These are phyloP conservation scores for Trididemnum miniatum DNA, from an alignment of 23 tunicate genomes.

Conservation along the genomic window DNA sequence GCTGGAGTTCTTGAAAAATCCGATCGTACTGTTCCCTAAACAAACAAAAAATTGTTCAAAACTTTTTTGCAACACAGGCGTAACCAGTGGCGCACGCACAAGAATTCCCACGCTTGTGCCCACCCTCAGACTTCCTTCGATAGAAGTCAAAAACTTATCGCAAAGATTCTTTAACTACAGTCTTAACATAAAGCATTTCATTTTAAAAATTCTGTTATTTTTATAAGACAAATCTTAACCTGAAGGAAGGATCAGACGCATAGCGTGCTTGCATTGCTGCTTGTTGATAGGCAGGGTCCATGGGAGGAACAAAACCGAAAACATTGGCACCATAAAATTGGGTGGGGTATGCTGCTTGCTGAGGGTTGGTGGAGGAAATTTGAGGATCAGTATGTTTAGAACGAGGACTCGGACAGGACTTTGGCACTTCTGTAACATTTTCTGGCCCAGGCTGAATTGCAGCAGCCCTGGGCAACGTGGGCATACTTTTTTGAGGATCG, in stretches of 20 bases:
- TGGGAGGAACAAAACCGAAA: not conserved
- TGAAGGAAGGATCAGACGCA: not conserved
- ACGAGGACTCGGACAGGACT: not conserved
- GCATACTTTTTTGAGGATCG: not conserved
- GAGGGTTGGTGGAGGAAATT: not conserved
- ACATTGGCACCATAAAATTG: not conserved
- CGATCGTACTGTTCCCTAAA: slow-evolving; percentile 31
- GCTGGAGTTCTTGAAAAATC: slow-evolving; percentile 2
- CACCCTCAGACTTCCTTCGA: too few relatives aligned
- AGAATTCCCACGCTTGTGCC: too few relatives aligned
- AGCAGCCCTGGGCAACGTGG: not conserved
- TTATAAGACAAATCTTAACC: too few relatives aligned
- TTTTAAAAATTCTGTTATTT: too few relatives aligned
- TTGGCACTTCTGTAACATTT: not conserved
- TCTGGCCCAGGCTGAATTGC: not conserved
- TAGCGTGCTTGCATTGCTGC: not conserved
- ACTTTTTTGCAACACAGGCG: too few relatives aligned
- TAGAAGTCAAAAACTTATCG: too few relatives aligned
- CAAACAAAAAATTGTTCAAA: not conserved
- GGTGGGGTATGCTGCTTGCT: slow-evolving; percentile 1
- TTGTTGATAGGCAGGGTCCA: slow-evolving; percentile 7
- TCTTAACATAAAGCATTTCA: too few relatives aligned
- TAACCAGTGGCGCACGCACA: too few relatives aligned
- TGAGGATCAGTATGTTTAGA: not conserved
- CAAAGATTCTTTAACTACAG: too few relatives aligned